Conservation (phyloP, 2,888 invertebrate species). For the Chironomus tentans region DNA sequence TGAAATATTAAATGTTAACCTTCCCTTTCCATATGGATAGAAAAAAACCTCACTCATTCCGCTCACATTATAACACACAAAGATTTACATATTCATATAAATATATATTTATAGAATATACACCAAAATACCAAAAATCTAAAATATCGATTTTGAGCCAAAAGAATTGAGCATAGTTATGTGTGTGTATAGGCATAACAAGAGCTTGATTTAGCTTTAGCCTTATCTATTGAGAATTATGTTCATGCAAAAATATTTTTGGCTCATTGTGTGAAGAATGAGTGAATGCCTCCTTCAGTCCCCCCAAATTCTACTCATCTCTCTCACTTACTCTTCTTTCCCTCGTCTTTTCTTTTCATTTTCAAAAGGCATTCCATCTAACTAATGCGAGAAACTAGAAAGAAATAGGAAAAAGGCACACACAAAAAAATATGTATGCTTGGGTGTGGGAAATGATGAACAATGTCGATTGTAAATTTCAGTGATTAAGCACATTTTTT, state of each 20-base stretch:
- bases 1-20: not conserved
- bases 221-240: not conserved
- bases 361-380: not conserved
- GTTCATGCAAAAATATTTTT: not conserved
- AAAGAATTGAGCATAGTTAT: not conserved
- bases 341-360: not conserved
- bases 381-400: not conserved
- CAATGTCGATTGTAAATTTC: conserved; percentile 22
- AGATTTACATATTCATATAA: not conserved
- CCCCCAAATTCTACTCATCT: too few relatives aligned
- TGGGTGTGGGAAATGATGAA: conserved; percentile 2
- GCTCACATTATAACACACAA: not conserved
- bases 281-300: too few relatives aligned
- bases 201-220: not conserved
- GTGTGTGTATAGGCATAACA: not conserved
- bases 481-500: conserved; percentile 22
- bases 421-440: not conserved
- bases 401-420: not conserved
- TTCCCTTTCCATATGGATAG: not conserved
- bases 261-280: not conserved
- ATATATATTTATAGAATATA: not conserved
- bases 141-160: not conserved
- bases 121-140: not conserved
- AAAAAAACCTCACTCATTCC: too few relatives aligned
- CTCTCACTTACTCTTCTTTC: too few relatives aligned